These are phyloP conservation scores for Drosophila leontia DNA, from an alignment of 1,140 invertebrate species.

Conservation along the genomic window DNA sequence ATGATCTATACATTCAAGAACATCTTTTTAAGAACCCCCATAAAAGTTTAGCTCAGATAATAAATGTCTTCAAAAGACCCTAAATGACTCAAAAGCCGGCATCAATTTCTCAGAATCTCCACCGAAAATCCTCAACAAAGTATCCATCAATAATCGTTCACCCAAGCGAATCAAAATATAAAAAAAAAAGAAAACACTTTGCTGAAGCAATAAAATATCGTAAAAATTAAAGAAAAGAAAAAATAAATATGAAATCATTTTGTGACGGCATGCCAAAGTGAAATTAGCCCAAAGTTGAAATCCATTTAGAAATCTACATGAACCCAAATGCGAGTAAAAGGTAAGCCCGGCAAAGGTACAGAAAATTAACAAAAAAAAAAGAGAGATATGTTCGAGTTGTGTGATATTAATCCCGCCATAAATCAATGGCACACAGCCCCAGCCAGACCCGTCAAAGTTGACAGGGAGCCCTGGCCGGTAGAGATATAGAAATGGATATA, in stretches of 20 bases:
- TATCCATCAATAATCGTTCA: slow-evolving; percentile 47
- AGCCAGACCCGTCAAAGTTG: slow-evolving; percentile 56
- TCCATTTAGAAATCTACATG: slow-evolving; percentile 76
- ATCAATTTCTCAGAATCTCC: slow-evolving; percentile 32
- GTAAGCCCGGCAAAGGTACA: slow-evolving; percentile 30
- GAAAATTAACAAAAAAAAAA: slow-evolving; percentile 32
- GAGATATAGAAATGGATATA: slow-evolving; percentile 14
- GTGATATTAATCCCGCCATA: slow-evolving; percentile 70
- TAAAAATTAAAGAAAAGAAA: slow-evolving; percentile 21
- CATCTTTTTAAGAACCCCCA: slow-evolving; percentile 22
- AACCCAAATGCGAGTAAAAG: slow-evolving; percentile 53
- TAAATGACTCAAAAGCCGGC: slow-evolving; percentile 26
- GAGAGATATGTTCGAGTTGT: slow-evolving; percentile 45
- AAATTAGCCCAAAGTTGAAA: slow-evolving; percentile 80
- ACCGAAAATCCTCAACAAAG: slow-evolving; percentile 27
- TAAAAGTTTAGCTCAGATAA: slow-evolving; percentile 13
- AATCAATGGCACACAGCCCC: slow-evolving; percentile 59
- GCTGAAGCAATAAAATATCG: slow-evolving; percentile 17
- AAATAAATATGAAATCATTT: slow-evolving; percentile 59
- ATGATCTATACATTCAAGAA: slow-evolving; percentile 26
- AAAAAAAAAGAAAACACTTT: slow-evolving; percentile 8
- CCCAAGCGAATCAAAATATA: slow-evolving; percentile 2
- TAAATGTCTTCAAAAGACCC: slow-evolving; percentile 31
- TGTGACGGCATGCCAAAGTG: slow-evolving; percentile 64
- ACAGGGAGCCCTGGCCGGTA: slow-evolving; percentile 30